phyloP scores from a whole-genome alignment of 30 jellyfish, hydroid and myxozoan species.

The Pseudorhiza aurosa region DNA sequence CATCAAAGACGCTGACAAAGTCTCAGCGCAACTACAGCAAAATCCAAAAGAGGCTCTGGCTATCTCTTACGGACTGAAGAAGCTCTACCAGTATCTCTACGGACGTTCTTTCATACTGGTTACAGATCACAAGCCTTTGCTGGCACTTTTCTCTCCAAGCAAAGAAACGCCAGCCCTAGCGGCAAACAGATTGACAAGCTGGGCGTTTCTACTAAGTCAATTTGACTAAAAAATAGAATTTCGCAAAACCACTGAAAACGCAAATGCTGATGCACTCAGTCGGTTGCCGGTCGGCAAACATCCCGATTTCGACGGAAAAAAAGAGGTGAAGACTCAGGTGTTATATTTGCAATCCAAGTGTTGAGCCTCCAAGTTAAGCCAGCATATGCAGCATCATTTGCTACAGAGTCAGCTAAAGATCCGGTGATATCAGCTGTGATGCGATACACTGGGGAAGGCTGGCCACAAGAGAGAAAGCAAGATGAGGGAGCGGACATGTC shows the following conservation, averaged over 20 bases:
- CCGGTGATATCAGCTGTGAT: slow-evolving; percentile 5
- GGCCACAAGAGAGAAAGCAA: too few species aligned
- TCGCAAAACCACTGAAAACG: slow-evolving; percentile 51
- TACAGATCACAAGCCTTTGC: slow-evolving; percentile 44
- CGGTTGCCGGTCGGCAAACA: slow-evolving; percentile 28
- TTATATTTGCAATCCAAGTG: not conserved
- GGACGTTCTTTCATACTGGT: slow-evolving; percentile 39
- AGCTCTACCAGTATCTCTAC: slow-evolving; percentile 42
- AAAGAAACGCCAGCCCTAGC: slow-evolving; percentile 37
- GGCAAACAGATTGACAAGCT: slow-evolving; percentile 33
- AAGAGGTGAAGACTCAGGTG: not conserved
- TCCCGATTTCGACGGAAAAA: slow-evolving; percentile 45
- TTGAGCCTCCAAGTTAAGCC: slow-evolving; percentile 10
- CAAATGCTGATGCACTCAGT: slow-evolving; percentile 53
- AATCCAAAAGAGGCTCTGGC: slow-evolving; percentile 58
- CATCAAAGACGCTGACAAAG: slow-evolving; percentile 21
- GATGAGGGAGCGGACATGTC: too few species aligned
- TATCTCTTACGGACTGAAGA: slow-evolving; percentile 2
- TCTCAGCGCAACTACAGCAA: slow-evolving; percentile 54
- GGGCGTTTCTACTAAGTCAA: slow-evolving; percentile 51
- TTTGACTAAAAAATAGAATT: slow-evolving; percentile 26
- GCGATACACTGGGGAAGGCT: slow-evolving; percentile 34
- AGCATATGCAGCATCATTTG: not conserved
- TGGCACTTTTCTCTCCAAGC: slow-evolving; percentile 35
- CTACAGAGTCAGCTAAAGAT: slow-evolving; percentile 21